phyloP scores from a whole-genome alignment of 2,797 vertebrate species.

The Sebastiscus albofasciatus region DNA sequence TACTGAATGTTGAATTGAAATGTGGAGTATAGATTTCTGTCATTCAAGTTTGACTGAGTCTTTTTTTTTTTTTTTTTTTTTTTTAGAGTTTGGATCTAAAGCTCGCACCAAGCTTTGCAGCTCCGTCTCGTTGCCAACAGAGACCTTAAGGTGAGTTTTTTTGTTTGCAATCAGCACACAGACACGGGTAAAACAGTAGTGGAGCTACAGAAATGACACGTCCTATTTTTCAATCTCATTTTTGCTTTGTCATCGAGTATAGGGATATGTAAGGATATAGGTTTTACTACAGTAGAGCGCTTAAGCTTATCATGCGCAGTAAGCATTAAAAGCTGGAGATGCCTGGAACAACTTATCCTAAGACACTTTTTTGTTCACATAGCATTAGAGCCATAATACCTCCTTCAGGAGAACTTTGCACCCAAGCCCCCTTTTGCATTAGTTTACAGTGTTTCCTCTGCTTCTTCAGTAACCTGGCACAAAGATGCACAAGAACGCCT shows the following conservation, averaged over 20 bases:
- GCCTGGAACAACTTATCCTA: constrained; percentile 60
- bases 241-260: constrained; percentile 22
- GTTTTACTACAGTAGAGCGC: constrained; percentile 14
- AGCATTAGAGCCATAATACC: constrained; percentile 50
- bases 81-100: constrained; percentile 87
- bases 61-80: constrained; percentile 27
- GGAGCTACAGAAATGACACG: not conserved
- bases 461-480: not conserved
- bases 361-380: constrained; percentile 62
- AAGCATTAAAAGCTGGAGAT: constrained; percentile 62
- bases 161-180: not conserved
- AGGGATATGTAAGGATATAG: constrained; percentile 32
- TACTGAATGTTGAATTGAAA: not conserved
- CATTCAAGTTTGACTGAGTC: not conserved
- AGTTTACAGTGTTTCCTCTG: not conserved
- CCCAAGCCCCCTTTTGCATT: constrained; percentile 16
- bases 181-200: not conserved
- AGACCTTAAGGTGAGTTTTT: constrained; percentile 85
- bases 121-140: constrained; percentile 83
- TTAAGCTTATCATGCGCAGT: constrained; percentile 46
- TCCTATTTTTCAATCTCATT: not conserved
- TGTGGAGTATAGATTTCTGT: not conserved
- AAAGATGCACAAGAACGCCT: not conserved
- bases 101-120: constrained; percentile 81
- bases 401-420: not conserved